phyloP scores from a whole-genome alignment of 2,888 invertebrate genomes.

The Lypha dubia region DNA sequence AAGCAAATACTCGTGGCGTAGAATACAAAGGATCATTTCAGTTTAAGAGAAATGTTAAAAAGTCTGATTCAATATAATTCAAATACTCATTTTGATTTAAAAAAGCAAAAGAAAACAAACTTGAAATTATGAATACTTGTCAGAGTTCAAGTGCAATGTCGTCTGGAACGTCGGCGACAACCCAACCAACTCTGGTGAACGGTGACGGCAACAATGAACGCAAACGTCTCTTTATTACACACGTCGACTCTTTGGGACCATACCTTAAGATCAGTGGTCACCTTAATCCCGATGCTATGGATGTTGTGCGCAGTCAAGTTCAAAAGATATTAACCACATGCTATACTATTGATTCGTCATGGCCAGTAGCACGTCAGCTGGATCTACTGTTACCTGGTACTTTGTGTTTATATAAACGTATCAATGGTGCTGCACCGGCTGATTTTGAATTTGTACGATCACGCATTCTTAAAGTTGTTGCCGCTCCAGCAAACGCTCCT shows the following conservation, averaged over 20 bases:
- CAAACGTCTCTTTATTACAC: slow-evolving; percentile 83
- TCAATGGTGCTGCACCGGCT: slow-evolving; percentile 76
- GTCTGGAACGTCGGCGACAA: slow-evolving; percentile 42
- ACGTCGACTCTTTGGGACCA: slow-evolving; percentile 88
- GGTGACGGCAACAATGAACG: slow-evolving; percentile 58
- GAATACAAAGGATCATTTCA: neutral
- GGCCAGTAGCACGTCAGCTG: slow-evolving; percentile 78
- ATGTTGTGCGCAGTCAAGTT: slow-evolving; percentile 78
- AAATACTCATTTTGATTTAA: slow-evolving; percentile 45
- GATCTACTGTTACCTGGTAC: slow-evolving; percentile 77
- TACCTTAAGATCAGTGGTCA: slow-evolving; percentile 90
- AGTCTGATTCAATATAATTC: neutral
- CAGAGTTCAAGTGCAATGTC: slow-evolving; percentile 59
- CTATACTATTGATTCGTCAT: slow-evolving; percentile 78
- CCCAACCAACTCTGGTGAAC: slow-evolving; percentile 46
- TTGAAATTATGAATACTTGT: slow-evolving; percentile 52
- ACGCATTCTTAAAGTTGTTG: slow-evolving; percentile 82
- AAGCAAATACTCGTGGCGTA: slow-evolving; percentile 35
- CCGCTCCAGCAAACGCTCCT: slow-evolving; percentile 35
- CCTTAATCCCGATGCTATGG: slow-evolving; percentile 79
- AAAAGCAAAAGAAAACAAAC: neutral
- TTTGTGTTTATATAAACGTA: slow-evolving; percentile 83
- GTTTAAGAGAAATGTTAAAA: slow-evolving; percentile 36
- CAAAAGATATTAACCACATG: slow-evolving; percentile 78
- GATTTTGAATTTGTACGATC: slow-evolving; percentile 79